Evolutionary conservation across 2,888 invertebrate genomes (phyloP), one percentile per base, ranked within the genome.

Genomic region (Philhelius pedissequus): DNA sequence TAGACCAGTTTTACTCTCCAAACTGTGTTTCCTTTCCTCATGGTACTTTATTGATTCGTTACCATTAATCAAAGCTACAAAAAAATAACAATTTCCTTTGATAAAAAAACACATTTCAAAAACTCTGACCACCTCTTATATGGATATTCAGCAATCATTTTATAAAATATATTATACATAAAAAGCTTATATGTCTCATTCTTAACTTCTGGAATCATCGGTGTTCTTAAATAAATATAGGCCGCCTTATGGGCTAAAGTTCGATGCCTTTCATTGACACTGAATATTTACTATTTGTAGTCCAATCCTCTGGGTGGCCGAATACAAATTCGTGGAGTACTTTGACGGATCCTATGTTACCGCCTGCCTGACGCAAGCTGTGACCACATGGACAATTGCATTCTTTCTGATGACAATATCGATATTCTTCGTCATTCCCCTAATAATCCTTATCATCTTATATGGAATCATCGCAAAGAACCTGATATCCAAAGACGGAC

Each of bases 391-490:
- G 95, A 95, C 96, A 81, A 94, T 95, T 87, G 93, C 94, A 86
- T 97, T 96, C 93, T 96, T 96, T 93, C 93, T 97, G 89, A 93
- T 95, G 92, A 94, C 95, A 90, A 96, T 96, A 88, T 93, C 95
- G 77, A 92, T 96, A 86, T 96, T 98, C 91, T 97, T 97, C 92
- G 92, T 96, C 86, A 90, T 96, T 70, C 98, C 98, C 48, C 93
- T 97, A 77, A 91, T 96, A 77, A 94, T 97, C 78, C 94, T 98
- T 54, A 93, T 97, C 86, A 93, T 95, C 60, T 93, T 97, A 69
- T 98, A 98, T 92, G 94, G 95, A 88, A 93, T 96, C 89, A 97
- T 97, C 88, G 96, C 97, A 62, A 94, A 94, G 89, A 96, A 96
- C 89, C 93, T 97, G 86, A 95, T 97, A 90, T 94, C 95, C 62